Conservation (phyloP, 2,797 vertebrate species). For the Cryptoprocta ferox region DNA sequence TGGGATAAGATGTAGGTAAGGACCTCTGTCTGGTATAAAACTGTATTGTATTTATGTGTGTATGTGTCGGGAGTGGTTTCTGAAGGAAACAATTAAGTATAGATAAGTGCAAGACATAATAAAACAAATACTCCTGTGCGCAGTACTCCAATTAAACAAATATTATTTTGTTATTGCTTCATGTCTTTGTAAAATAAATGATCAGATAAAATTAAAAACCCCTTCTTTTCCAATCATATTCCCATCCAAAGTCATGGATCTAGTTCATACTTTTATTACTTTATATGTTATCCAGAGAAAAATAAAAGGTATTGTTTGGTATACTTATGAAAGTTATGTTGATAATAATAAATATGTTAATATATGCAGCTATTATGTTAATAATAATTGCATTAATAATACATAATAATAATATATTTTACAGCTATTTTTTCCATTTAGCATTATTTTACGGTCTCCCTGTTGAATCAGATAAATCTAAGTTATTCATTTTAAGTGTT, state of each 20-base stretch:
- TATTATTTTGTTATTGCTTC: not conserved
- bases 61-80: not conserved
- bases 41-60: not conserved
- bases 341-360: not conserved
- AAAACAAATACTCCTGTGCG: not conserved
- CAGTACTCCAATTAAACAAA: not conserved
- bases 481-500: not conserved
- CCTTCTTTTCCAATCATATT: not conserved
- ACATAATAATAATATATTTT: not conserved
- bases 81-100: not conserved
- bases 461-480: not conserved
- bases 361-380: too few relatives aligned
- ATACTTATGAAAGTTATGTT: not conserved
- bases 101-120: not conserved
- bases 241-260: not conserved
- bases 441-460: not conserved
- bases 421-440: not conserved
- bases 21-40: not conserved
- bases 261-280: not conserved
- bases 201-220: not conserved
- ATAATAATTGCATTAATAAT: too few relatives aligned
- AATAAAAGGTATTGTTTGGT: not conserved
- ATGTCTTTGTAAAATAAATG: slow-evolving; percentile 4
- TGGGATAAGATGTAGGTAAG: not conserved
- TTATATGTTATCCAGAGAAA: not conserved